Conservation (phyloP, 1,140 invertebrate genomes). For the Amyelois transitella region DNA sequence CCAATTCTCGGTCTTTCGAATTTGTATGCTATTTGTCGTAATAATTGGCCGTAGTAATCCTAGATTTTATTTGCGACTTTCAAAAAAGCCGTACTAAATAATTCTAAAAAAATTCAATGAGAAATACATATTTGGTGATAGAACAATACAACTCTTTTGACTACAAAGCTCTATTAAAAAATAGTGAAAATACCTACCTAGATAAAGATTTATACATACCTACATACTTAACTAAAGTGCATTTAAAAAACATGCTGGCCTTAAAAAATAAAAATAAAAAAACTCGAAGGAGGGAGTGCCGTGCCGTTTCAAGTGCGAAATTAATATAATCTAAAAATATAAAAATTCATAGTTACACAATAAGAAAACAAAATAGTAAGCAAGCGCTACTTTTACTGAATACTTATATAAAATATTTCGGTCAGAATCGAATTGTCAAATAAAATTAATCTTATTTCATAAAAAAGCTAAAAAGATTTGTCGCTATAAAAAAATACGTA, state of each 20-base stretch:
- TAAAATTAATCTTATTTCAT: not conserved
- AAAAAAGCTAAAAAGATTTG: too few relatives aligned
- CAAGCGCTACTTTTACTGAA: constrained; percentile 28
- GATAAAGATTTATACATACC: not conserved
- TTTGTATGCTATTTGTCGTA: too few relatives aligned
- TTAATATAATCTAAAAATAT: constrained; percentile 2
- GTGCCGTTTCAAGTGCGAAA: constrained; percentile 21
- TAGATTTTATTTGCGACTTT: too few relatives aligned
- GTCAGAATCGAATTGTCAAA: constrained; percentile 8
- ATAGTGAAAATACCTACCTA: not conserved
- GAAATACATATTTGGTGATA: too few relatives aligned
- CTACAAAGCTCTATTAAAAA: not conserved
- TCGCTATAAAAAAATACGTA: too few relatives aligned
- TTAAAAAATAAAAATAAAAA: not conserved
- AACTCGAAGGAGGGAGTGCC: constrained; percentile 11
- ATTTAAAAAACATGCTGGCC: too few relatives aligned
- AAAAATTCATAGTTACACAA: not conserved
- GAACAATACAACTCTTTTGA: too few relatives aligned
- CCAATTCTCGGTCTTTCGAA: too few relatives aligned
- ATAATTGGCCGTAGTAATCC: too few relatives aligned
- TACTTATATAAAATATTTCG: not conserved
- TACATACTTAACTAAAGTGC: not conserved
- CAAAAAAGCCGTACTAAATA: too few relatives aligned
- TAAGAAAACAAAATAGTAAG: constrained; percentile 13
- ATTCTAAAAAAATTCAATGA: too few relatives aligned